A percentile compares a stretch with the other conserved stretches of the same genome.
phyloP scores from a whole-genome alignment of 2,113 vertebrate species.

The Perognathus longimembris region DNA sequence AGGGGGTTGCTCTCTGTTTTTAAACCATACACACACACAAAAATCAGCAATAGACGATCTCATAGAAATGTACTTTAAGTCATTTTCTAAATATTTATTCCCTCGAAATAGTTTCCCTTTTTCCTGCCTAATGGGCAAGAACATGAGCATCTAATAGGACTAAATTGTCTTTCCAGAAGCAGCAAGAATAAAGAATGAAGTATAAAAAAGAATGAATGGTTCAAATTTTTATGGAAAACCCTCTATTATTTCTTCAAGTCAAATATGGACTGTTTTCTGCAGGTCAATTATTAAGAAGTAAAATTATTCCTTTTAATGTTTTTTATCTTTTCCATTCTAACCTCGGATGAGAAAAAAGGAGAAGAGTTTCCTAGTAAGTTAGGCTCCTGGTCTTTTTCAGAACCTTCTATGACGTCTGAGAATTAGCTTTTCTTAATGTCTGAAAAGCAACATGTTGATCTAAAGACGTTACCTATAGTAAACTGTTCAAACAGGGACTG shows the following conservation, averaged over 20 bases:
- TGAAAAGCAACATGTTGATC: neutral
- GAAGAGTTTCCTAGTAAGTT: neutral
- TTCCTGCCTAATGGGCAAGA: neutral
- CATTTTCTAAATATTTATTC: neutral
- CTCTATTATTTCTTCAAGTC: conserved; percentile 24
- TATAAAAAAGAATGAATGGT: conserved; percentile 9
- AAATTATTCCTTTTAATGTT: neutral
- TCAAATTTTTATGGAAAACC: neutral
- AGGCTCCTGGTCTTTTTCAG: neutral
- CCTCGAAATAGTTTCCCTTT: conserved; percentile 5
- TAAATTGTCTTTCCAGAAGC: conserved; percentile 13
- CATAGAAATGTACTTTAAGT: neutral
- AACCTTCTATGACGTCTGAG: neutral
- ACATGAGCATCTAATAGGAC: conserved; percentile 10
- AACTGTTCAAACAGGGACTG: neutral
- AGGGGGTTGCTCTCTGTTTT: conserved; percentile 17
- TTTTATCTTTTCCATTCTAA: neutral
- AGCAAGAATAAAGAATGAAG: conserved; percentile 26
- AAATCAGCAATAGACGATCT: neutral
- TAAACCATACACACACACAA: neutral
- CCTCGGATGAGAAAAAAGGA: neutral
- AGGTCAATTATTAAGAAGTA: conserved; percentile 28
- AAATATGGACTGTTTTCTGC: neutral
- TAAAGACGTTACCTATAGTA: neutral
- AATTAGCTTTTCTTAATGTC: neutral